Percentiles rank a stretch among this genome's conserved stretches.
These are phyloP conservation scores for Ptyas mucosa DNA, from an alignment of 2,113 vertebrate genomes.

Conservation along the genomic window DNA sequence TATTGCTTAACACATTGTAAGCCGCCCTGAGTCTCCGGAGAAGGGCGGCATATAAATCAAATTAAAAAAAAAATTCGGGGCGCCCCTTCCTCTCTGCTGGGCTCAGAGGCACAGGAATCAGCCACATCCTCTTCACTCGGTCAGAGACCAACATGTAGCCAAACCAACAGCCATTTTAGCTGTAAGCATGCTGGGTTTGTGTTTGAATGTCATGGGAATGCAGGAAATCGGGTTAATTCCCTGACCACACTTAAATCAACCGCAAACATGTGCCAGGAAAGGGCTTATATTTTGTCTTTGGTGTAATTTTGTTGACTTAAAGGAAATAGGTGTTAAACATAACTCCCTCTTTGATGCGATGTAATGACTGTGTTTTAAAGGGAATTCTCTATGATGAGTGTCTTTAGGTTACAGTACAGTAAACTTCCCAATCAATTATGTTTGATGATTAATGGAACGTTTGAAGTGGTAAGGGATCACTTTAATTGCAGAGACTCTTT, in stretches of 20 bases:
- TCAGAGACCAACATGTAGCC: not conserved
- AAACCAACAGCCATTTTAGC: not conserved
- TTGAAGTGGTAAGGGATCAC: not conserved
- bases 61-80: no score
- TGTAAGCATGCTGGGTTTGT: not conserved
- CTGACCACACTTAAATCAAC: not conserved
- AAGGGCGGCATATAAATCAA: no score
- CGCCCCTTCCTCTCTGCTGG: not conserved
- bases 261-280: slow-evolving; percentile 7
- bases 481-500: not conserved
- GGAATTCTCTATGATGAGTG: not conserved
- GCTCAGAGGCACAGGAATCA: not conserved
- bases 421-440: not conserved
- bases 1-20: no score
- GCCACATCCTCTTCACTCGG: not conserved
- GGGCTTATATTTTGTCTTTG: not conserved
- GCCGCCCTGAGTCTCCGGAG: no score
- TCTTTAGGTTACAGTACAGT: slow-evolving; percentile 2
- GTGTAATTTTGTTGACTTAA: slow-evolving; percentile 19
- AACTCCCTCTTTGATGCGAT: not conserved
- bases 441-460: not conserved
- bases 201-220: not conserved
- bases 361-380: not conserved
- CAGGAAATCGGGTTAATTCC: not conserved
- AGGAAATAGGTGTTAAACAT: slow-evolving; percentile 17